Percentiles rank a stretch among this genome's conserved stretches.
phyloP scores from a whole-genome alignment of 2,797 vertebrate genomes.

The Squalus acanthias region DNA sequence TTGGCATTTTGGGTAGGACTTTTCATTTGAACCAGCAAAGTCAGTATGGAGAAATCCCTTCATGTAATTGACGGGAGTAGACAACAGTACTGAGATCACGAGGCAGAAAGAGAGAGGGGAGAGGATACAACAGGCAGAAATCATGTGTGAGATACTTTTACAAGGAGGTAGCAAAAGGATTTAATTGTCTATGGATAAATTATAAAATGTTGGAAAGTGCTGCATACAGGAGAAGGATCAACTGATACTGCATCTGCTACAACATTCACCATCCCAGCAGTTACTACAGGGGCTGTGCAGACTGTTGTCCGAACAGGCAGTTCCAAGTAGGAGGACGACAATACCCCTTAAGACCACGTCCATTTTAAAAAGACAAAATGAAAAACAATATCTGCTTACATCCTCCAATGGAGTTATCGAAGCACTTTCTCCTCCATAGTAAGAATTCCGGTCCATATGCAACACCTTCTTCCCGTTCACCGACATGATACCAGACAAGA shows the following conservation, averaged over 20 bases:
- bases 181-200: neutral
- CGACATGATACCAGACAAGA: conserved; percentile 40
- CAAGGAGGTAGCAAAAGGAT: neutral
- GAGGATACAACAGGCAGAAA: neutral
- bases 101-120: neutral
- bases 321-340: neutral
- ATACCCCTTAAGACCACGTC: neutral
- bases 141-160: neutral
- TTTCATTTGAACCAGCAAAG: neutral
- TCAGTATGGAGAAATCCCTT: neutral
- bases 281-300: neutral
- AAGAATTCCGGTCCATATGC: conserved; percentile 39
- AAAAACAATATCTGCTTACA: neutral
- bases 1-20: neutral
- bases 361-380: neutral
- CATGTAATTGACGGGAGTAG: neutral
- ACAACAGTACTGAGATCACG: neutral
- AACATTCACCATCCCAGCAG: neutral
- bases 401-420: conserved; percentile 39
- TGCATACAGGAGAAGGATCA: neutral
- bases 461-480: conserved; percentile 40
- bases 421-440: conserved; percentile 40
- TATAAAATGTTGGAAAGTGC: neutral
- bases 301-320: neutral
- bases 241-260: neutral